Evolutionary conservation across 2,113 vertebrate genomes (phyloP).

Genomic region (Ctenomys sociabilis): DNA sequence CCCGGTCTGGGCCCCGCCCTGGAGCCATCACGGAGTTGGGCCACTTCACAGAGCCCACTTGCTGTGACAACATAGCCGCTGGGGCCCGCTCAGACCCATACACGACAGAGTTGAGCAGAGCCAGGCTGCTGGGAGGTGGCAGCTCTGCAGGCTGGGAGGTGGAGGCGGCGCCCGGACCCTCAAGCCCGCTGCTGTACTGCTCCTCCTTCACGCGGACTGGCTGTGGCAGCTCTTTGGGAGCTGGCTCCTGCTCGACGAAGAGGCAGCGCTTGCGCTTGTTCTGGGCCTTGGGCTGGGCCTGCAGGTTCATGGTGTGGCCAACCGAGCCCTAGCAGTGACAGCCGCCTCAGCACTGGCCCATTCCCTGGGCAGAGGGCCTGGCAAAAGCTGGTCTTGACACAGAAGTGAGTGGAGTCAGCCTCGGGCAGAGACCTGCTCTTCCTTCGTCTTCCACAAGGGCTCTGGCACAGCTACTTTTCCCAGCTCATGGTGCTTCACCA

Average conservation of each 20-base stretch:
- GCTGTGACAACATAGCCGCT: conserved; percentile 92
- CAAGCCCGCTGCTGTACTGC: conserved; percentile 90
- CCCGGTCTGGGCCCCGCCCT: conserved; percentile 89
- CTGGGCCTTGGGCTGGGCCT: conserved; percentile 94
- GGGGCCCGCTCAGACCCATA: conserved; percentile 93
- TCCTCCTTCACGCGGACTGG: conserved; percentile 87
- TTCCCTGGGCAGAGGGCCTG: conserved; percentile 61
- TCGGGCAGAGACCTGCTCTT: background rate
- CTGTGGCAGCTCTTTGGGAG: conserved; percentile 89
- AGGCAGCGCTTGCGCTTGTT: conserved; percentile 94
- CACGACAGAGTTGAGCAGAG: conserved; percentile 91
- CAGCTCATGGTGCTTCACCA: conserved; percentile 38
- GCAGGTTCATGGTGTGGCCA: conserved; percentile 94
- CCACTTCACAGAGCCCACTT: conserved; percentile 91
- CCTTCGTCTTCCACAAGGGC: conserved; percentile 1
- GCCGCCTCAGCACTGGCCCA: conserved; percentile 71
- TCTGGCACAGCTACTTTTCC: conserved; percentile 3
- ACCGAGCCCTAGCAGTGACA: conserved; percentile 51
- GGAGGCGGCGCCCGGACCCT: conserved; percentile 83
- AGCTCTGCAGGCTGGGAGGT: conserved; percentile 87
- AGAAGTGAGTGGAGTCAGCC: background rate
- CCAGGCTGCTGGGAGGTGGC: conserved; percentile 89
- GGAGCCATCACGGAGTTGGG: conserved; percentile 87
- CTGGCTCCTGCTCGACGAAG: conserved; percentile 89
- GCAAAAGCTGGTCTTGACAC: conserved; percentile 12